Evolutionary conservation across 2,797 vertebrate genomes (phyloP).

Genomic region (Eupleurogrammus muticus): DNA sequence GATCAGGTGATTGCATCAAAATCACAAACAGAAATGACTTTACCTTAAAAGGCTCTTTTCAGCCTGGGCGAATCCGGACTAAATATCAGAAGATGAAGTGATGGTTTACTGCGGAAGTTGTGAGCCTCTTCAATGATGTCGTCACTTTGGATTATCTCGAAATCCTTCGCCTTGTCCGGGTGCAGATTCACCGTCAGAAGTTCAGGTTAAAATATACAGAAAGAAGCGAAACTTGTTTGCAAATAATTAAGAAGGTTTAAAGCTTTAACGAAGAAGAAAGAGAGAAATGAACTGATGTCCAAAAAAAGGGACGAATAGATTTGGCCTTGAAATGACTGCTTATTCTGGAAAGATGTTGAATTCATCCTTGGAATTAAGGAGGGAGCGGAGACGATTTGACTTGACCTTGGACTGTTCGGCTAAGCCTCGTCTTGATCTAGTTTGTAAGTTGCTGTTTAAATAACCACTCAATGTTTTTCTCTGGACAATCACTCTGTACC

Average conservation of each 20-base stretch:
- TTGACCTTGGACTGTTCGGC: slow-evolving; percentile 53
- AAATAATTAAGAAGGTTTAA: slow-evolving; percentile 3
- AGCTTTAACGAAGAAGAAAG: slow-evolving; percentile 54
- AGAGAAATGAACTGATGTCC: slow-evolving; percentile 23
- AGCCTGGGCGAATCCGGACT: not conserved
- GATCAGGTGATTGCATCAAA: not conserved
- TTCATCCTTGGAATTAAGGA: not conserved
- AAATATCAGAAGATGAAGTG: not conserved
- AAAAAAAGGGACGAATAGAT: not conserved
- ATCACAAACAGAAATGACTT: not conserved
- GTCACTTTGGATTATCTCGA: slow-evolving; percentile 1
- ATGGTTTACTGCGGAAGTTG: not conserved
- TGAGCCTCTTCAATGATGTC: slow-evolving; percentile 40
- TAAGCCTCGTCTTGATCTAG: slow-evolving; percentile 46
- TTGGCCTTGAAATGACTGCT: not conserved
- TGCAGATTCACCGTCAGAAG: slow-evolving; percentile 12
- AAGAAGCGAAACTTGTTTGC: not conserved
- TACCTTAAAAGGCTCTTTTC: not conserved
- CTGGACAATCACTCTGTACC: slow-evolving; percentile 85
- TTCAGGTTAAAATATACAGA: slow-evolving; percentile 17
- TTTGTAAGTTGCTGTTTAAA: slow-evolving; percentile 56
- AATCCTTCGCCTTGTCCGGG: not conserved
- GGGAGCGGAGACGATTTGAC: slow-evolving; percentile 22
- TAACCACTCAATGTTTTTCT: slow-evolving; percentile 66
- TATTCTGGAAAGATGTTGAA: not conserved